These are phyloP conservation scores for Pipistrellus pygmaeus DNA, from an alignment of 2,797 vertebrate species.

Conservation along the genomic window DNA sequence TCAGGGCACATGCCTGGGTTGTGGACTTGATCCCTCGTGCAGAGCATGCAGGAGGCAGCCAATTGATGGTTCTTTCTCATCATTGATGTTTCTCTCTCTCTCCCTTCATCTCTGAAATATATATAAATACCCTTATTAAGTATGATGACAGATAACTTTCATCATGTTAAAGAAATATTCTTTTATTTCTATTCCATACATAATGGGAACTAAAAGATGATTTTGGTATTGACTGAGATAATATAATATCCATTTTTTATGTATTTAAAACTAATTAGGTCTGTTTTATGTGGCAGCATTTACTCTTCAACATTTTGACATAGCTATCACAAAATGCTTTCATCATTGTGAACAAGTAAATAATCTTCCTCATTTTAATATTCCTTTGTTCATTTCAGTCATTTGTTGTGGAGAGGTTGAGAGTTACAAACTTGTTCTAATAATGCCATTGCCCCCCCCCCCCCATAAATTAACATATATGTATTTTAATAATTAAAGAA, in stretches of 20 bases:
- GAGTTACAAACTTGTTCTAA: not conserved
- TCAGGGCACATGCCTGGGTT: no score
- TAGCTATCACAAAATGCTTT: not conserved
- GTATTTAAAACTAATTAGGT: not conserved
- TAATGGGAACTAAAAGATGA: not conserved
- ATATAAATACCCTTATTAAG: not conserved
- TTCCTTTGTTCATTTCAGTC: not conserved
- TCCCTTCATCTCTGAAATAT: no score
- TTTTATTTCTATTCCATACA: not conserved
- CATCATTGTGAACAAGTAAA: not conserved
- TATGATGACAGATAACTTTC: not conserved
- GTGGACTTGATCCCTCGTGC: no score
- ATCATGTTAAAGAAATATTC: not conserved
- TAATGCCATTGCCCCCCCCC: not conserved
- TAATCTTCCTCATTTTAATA: conserved; percentile 35
- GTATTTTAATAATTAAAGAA: not conserved
- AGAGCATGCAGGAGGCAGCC: no score
- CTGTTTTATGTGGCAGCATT: not conserved
- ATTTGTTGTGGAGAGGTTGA: not conserved
- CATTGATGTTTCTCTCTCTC: no score
- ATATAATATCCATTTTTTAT: not conserved
- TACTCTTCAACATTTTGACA: not conserved
- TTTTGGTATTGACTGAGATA: conserved; percentile 18
- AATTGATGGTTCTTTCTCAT: no score
- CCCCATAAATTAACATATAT: not conserved